Conservation (phyloP, 2,797 vertebrate species). For the Galagoides demidoff region DNA sequence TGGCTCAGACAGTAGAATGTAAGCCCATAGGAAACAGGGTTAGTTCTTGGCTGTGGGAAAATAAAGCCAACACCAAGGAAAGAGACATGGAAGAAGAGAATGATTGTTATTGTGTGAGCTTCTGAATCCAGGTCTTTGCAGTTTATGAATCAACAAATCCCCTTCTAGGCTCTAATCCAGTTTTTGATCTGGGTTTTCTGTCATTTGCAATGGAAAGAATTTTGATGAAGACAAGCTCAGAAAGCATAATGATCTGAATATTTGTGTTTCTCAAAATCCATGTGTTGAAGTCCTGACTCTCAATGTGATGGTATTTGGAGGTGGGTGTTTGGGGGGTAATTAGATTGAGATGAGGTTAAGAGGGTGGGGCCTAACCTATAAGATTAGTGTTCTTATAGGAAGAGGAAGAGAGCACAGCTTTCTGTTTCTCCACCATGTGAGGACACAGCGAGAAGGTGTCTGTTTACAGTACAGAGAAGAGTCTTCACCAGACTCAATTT, state of each 20-base stretch:
- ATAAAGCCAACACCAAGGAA: background rate
- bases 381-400: background rate
- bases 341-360: background rate
- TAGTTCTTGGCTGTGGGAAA: background rate
- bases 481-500: background rate
- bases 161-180: background rate
- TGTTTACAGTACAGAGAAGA: background rate
- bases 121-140: background rate
- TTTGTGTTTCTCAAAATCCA: background rate
- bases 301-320: background rate
- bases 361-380: background rate
- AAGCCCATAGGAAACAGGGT: background rate
- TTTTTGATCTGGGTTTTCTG: background rate
- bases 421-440: background rate
- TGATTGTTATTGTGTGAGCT: background rate
- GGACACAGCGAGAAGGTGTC: background rate
- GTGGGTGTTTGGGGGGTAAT: background rate
- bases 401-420: background rate
- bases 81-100: background rate
- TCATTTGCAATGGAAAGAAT: background rate
- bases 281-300: background rate
- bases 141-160: background rate
- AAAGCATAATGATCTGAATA: background rate
- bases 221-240: background rate
- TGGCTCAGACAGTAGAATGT: background rate